Conservation (phyloP, 2,888 invertebrate species). For the Nasonovia ribisnigri region DNA sequence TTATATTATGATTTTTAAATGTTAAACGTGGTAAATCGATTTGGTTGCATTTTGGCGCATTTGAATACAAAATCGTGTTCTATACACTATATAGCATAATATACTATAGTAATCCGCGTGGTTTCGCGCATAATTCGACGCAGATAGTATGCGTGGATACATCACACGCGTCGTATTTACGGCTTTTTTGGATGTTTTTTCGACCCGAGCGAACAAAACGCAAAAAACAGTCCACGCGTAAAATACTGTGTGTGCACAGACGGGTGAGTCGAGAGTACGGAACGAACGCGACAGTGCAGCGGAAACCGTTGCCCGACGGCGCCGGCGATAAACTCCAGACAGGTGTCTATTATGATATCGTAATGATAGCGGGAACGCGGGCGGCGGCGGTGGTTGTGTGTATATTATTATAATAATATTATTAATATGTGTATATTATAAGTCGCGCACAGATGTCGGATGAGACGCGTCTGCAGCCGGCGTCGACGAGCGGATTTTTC, state of each 20-base stretch:
- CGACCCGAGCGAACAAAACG: neutral
- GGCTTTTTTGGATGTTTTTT: neutral
- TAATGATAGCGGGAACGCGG: no score
- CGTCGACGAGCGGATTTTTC: neutral
- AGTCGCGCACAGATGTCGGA: neutral
- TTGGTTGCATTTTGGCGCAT: neutral
- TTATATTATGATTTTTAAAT: neutral
- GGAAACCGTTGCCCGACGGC: neutral
- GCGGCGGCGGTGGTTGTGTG: no score
- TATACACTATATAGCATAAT: no score
- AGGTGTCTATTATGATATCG: neutral
- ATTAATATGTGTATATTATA: no score
- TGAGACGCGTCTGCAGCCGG: neutral
- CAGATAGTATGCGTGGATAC: neutral
- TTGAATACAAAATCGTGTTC: neutral
- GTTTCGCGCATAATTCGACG: neutral
- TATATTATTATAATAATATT: no score
- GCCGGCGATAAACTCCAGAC: neutral
- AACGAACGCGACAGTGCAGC: no score
- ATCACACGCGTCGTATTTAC: neutral
- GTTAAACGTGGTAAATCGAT: neutral
- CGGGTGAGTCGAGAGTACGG: neutral
- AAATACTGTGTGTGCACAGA: no score
- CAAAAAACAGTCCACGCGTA: neutral
- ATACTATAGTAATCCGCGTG: neutral